Evolutionary conservation across 2,888 invertebrate species (phyloP), one percentile per base, ranked within the genome.

Genomic region (Xiphydria camelus): DNA sequence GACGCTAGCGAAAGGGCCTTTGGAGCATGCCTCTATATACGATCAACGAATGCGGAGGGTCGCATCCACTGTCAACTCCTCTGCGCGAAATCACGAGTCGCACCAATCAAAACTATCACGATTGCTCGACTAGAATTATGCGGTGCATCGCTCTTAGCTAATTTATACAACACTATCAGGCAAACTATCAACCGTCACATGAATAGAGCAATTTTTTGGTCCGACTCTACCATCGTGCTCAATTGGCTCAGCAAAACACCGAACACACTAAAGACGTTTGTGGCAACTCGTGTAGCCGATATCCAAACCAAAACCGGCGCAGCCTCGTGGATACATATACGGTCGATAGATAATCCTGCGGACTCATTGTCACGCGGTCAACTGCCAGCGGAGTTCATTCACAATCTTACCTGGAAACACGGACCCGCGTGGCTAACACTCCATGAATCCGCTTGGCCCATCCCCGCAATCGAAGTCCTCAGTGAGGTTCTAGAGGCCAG

Each of bases 321-420:
- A 3, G 12, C 6, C 12, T 12, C 20, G 2, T 41, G 41, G 41
- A 41, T 12, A 6, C 33, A 57, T 22, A 45, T 56, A 1, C 37
- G 41, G 1, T 31, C 52, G 1, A 34, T 29, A 0, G 43, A 56
- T 6, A 61, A 61, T 19, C 59, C 55, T 6, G 61, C 56, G 1
- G 54, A 59, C 34, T 25, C 47, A 0, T 35, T 51, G 1, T 57
- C 55, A 2, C 19, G 56, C 29, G 53, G 49, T 4, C 41, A 52
- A 38, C 25, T 41, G 2, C 50, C 55, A 0, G 4, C 23, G 1
- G 47, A 45, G 5, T 51, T 60, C 10, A 4, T 39, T 1, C 10
- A 41, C 20, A 53, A 52, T n/a, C 18, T 18, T 6, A 32, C 43
- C 35, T 51, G 51, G 51, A 36, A 20, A 10, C 23, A 40, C 4